Evolutionary conservation across 1,140 invertebrate species (phyloP).

Genomic region (Temnothorax curvispinosus): DNA sequence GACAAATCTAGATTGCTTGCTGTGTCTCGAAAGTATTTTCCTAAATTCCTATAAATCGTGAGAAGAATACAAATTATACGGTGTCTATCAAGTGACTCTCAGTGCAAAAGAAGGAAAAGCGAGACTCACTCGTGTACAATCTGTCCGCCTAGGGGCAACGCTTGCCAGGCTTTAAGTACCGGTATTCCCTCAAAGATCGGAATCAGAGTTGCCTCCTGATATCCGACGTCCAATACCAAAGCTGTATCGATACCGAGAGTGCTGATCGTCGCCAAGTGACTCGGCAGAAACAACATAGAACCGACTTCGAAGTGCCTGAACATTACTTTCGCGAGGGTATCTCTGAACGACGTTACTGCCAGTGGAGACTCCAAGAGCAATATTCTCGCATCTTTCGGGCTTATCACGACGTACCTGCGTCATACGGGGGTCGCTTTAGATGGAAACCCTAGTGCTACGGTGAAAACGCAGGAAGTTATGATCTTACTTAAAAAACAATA

Average conservation of each 20-base stretch:
- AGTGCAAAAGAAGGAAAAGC: not conserved
- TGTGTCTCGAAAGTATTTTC: slow-evolving; percentile 69
- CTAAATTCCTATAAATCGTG: slow-evolving; percentile 74
- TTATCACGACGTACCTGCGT: slow-evolving; percentile 93
- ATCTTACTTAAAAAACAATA: slow-evolving; percentile 94
- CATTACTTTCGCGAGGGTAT: slow-evolving; percentile 95
- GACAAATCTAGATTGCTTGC: slow-evolving; percentile 83
- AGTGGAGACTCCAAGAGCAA: slow-evolving; percentile 96
- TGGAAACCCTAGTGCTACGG: not conserved
- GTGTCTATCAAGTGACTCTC: not conserved
- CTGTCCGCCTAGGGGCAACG: slow-evolving; percentile 90
- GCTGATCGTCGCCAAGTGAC: slow-evolving; percentile 92
- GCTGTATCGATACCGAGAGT: slow-evolving; percentile 92
- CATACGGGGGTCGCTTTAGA: slow-evolving; percentile 18
- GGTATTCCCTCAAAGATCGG: slow-evolving; percentile 95
- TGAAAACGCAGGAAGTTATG: not conserved
- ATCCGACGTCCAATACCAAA: slow-evolving; percentile 95
- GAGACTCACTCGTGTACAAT: slow-evolving; percentile 88
- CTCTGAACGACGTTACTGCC: slow-evolving; percentile 92
- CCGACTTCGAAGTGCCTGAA: slow-evolving; percentile 97
- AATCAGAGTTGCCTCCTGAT: slow-evolving; percentile 92
- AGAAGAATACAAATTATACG: not conserved
- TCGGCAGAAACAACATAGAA: slow-evolving; percentile 89
- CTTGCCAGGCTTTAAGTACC: slow-evolving; percentile 92
- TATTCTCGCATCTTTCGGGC: slow-evolving; percentile 96